phyloP scores from a whole-genome alignment of 2,113 vertebrate genomes.

The Sinocyclocheilus anophthalmus region DNA sequence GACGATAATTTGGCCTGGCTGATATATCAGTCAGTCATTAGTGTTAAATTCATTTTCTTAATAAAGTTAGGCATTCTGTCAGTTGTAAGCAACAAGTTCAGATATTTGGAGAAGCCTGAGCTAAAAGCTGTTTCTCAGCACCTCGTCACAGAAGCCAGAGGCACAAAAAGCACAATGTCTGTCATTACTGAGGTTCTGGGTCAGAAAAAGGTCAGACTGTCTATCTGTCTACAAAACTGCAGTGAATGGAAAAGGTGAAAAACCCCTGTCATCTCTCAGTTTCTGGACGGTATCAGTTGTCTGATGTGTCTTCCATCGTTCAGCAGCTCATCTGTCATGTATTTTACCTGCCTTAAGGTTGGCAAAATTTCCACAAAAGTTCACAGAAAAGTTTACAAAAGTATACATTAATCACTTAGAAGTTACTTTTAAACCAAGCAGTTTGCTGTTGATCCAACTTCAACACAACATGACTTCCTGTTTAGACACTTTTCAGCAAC shows the following conservation, averaged over 20 bases:
- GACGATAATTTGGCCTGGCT: too few relatives aligned
- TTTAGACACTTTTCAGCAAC: too few relatives aligned
- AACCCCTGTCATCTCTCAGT: neutral
- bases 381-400: too few relatives aligned
- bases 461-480: too few relatives aligned
- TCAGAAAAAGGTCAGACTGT: neutral
- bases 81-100: neutral
- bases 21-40: neutral
- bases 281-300: neutral
- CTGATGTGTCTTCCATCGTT: constrained; percentile 29
- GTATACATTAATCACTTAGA: too few relatives aligned
- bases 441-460: too few relatives aligned
- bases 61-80: neutral
- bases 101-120: neutral
- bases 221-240: neutral
- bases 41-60: neutral
- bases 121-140: neutral
- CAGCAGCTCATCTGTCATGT: neutral
- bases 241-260: neutral
- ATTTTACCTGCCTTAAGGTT: neutral
- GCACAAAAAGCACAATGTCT: neutral
- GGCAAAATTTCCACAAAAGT: too few relatives aligned
- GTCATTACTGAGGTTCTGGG: neutral
- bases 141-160: neutral
- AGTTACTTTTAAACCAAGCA: too few relatives aligned